Base-by-base conservation (phyloP, 64 coral and sea anemone genomes). In the Stichodactyla mertensii region DNA sequence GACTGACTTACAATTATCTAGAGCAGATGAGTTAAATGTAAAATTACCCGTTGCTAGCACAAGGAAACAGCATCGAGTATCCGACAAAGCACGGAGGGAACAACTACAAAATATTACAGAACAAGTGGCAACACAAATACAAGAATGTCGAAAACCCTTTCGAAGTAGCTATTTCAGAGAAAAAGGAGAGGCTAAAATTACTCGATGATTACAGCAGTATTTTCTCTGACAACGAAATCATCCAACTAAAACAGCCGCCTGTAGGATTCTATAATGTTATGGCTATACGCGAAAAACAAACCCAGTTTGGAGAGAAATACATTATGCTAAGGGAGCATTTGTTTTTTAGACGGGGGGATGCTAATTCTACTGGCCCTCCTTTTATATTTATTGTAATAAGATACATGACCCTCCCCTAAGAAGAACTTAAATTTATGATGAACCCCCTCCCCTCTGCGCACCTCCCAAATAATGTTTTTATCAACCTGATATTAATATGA, bases 91-190 rank as follows among this genome's bases (percentile, higher is more conserved):
- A 78, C 67, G 55, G 5, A 88, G 52, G 13, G 71, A 77, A 78
- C 71, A 88, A 59, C 6, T 19, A 27, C 16, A 56, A 55, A 70
- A 59, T 15, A 57, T 77, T 20, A 70, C 69, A 12, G n/a, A 28
- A 22, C 10, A 88, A 55, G 86, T 54, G 4, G 86, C 86, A 60
- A 77, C 18, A 52, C 22, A 67, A 19, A 88, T 88, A n/a, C 86
- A 79, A 57, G 86, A 88, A 28, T 23, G 70, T 31, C 70, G 86
- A 85, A 85, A 85, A 51, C 83, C 83, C 56, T 85, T 85, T 85
- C 56, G 83, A 85, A 64, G 83, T 14, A 23, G 83, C 83, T 6
- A 85, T 85, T 24, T 55, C 83, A 85, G 18, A 67, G 16, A 67
- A 67, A 67, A 20, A 67, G 7, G 16, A 67, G 14, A 27, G 26